Conservation (phyloP, 2,888 invertebrate genomes). For the Euphydryas editha region DNA sequence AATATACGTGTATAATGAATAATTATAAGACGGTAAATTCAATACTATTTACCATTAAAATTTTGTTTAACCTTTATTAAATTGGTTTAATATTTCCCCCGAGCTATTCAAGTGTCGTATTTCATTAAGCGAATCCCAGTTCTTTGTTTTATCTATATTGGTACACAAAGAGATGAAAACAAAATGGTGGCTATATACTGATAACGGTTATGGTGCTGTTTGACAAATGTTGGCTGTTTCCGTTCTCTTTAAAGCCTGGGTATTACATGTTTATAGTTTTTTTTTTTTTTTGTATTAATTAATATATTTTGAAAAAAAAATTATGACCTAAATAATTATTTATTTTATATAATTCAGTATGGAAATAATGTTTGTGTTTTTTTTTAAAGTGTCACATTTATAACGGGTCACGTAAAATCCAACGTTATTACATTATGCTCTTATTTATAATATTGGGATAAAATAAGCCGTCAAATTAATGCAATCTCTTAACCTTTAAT, state of each 20-base stretch:
- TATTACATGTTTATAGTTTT: not conserved
- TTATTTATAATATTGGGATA: not conserved
- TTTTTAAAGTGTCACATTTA: not conserved
- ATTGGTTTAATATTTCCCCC: not conserved
- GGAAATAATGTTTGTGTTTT: not conserved
- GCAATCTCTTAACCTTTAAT: not conserved
- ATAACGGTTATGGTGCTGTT: constrained; percentile 27
- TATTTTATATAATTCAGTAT: too few species aligned
- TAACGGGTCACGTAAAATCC: not conserved
- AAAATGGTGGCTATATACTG: constrained; percentile 40
- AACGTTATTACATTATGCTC: too few species aligned
- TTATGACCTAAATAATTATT: too few species aligned
- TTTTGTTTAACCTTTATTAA: not conserved
- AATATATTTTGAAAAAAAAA: not conserved
- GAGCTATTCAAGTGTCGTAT: not conserved
- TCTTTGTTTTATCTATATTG: constrained; percentile 27
- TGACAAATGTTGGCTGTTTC: constrained; percentile 26
- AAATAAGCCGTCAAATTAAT: not conserved
- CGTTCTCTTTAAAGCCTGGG: not conserved
- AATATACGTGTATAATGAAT: too few species aligned
- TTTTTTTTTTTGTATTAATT: not conserved
- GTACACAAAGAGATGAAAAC: constrained; percentile 38
- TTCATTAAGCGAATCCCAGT: not conserved
- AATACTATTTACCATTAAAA: not conserved
- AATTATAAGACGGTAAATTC: not conserved